Conservation (phyloP, 2,797 vertebrate genomes). For the Trachurus trachurus region DNA sequence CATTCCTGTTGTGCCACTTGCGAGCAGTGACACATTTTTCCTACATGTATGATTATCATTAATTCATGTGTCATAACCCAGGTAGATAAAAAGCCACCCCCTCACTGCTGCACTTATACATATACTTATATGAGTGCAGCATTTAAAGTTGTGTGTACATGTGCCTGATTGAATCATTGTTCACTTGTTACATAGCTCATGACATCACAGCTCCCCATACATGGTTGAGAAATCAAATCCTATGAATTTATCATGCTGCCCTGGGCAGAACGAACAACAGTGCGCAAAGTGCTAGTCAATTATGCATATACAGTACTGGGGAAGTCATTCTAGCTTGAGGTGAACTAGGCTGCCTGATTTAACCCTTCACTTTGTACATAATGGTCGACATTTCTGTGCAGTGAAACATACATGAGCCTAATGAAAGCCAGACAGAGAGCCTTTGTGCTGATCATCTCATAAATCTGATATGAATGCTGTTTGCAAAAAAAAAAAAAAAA, state of each 20-base stretch:
- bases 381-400: constrained; percentile 24
- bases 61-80: constrained; percentile 30
- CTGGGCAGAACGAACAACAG: constrained; percentile 63
- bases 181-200: constrained; percentile 48
- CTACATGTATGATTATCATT: constrained; percentile 33
- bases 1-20: neutral
- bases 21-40: neutral
- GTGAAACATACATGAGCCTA: constrained; percentile 52
- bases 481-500: too few species aligned
- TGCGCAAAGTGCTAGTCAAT: constrained; percentile 78
- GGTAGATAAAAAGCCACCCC: neutral
- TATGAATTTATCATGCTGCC: constrained; percentile 76
- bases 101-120: neutral
- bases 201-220: constrained; percentile 61
- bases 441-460: too few species aligned
- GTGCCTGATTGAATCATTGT: constrained; percentile 40
- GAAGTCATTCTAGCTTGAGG: constrained; percentile 48
- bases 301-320: constrained; percentile 69
- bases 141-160: neutral
- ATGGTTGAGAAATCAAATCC: constrained; percentile 61
- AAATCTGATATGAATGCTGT: neutral
- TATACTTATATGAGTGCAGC: neutral
- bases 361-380: constrained; percentile 47
- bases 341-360: constrained; percentile 51
- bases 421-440: neutral